phyloP scores from a whole-genome alignment of 2,888 invertebrate genomes.

The Tineola bisselliella region DNA sequence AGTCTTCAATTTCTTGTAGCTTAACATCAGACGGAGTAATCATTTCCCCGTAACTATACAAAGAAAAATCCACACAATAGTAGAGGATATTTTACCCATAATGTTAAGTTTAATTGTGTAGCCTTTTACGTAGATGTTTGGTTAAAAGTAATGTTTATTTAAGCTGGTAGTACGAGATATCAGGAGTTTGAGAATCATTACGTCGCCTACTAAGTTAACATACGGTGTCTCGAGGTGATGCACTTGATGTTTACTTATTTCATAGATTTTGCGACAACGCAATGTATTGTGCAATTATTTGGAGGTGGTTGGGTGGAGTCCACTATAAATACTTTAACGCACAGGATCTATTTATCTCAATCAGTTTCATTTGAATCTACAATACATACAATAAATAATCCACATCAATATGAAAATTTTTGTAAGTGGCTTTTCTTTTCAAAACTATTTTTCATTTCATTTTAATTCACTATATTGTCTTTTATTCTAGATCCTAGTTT shows the following conservation, averaged over 20 bases:
- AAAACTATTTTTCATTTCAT: conserved; percentile 26
- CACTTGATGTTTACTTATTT: conserved; percentile 61
- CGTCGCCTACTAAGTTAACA: conserved; percentile 44
- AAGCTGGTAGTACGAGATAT: background rate
- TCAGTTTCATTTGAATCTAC: background rate
- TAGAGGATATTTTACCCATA: no score
- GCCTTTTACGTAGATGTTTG: no score
- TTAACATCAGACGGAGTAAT: no score
- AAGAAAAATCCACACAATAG: no score
- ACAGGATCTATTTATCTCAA: conserved; percentile 7
- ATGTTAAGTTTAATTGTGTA: no score
- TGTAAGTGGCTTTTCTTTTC: conserved; percentile 33
- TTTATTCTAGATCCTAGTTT: conserved; percentile 43
- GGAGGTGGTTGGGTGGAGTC: conserved; percentile 46
- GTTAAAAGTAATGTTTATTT: background rate
- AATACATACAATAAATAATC: background rate
- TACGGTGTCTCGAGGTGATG: conserved; percentile 54
- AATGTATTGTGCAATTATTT: conserved; percentile 49
- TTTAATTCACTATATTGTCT: background rate
- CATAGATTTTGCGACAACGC: conserved; percentile 58
- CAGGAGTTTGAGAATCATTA: conserved; percentile 45
- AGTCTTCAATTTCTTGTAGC: no score
- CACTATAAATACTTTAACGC: conserved; percentile 46
- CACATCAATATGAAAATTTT: conserved; percentile 58
- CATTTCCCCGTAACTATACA: no score